These are phyloP conservation scores for Sarcophilus harrisii DNA, from an alignment of 2,797 vertebrate species.

Conservation along the genomic window DNA sequence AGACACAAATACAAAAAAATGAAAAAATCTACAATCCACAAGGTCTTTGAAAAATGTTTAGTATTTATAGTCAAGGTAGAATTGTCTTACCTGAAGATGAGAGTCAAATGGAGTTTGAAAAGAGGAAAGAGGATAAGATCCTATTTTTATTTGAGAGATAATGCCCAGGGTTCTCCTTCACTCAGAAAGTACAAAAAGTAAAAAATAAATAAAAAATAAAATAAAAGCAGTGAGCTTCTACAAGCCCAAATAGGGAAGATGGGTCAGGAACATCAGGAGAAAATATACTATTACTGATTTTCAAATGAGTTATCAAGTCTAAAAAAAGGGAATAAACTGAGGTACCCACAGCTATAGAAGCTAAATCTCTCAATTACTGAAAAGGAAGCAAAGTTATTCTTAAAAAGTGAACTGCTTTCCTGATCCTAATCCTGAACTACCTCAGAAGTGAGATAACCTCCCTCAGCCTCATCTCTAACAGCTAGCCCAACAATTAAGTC, in stretches of 20 bases:
- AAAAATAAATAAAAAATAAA: too few species aligned
- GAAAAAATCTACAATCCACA: conserved; percentile 29
- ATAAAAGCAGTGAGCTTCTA: conserved; percentile 29
- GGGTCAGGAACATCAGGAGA: conserved; percentile 13
- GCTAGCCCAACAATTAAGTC: not conserved
- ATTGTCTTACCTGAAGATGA: conserved; percentile 14
- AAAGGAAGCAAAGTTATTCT: conserved; percentile 33
- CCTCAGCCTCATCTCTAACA: not conserved
- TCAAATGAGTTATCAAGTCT: conserved; percentile 21
- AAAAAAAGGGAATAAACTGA: not conserved
- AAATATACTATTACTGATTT: not conserved
- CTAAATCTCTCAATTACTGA: conserved; percentile 40
- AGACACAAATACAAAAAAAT: conserved; percentile 44
- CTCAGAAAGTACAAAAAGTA: conserved; percentile 40
- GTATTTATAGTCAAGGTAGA: conserved; percentile 22
- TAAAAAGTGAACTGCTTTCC: conserved; percentile 5
- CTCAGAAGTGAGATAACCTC: not conserved
- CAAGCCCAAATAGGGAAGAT: not conserved
- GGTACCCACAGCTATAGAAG: not conserved
- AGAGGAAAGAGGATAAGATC: conserved; percentile 10
- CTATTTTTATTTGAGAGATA: conserved; percentile 49
- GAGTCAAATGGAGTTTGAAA: conserved; percentile 20
- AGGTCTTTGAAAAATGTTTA: conserved; percentile 26
- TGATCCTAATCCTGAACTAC: conserved; percentile 1
- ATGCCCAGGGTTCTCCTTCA: conserved; percentile 42